Percentiles rank a stretch among this genome's conserved stretches.
These are phyloP conservation scores for Osedax frankpressi DNA, from an alignment of 2,888 invertebrate genomes.

Conservation along the genomic window DNA sequence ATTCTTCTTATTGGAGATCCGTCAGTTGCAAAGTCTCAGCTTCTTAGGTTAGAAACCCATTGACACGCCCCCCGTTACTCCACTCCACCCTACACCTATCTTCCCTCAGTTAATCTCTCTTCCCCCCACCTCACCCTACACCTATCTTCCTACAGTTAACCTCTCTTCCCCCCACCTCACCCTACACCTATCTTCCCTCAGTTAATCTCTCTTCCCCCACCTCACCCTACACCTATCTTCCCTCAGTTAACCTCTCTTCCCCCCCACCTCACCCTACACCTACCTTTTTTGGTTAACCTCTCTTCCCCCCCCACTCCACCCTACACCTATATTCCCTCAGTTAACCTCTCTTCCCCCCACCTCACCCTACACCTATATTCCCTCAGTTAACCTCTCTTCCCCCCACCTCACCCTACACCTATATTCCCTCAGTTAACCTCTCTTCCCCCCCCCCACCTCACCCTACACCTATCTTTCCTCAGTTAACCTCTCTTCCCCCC, in stretches of 20 bases:
- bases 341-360: neutral
- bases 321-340: too few relatives aligned
- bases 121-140: neutral
- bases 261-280: neutral
- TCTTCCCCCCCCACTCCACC: neutral
- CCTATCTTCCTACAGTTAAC: too few relatives aligned
- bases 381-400: neutral
- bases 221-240: neutral
- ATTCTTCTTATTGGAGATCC: slow-evolving; percentile 91
- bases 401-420: neutral
- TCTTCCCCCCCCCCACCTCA: neutral
- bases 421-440: neutral
- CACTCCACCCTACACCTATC: too few relatives aligned
- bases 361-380: neutral
- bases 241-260: too few relatives aligned
- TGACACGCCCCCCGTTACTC: too few relatives aligned
- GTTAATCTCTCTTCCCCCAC: too few relatives aligned
- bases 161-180: neutral
- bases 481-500: neutral
- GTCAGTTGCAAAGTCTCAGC: slow-evolving; percentile 93
- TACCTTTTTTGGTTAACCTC: neutral
- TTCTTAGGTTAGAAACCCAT: slow-evolving; percentile 32
- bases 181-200: neutral
- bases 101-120: neutral
- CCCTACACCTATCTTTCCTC: too few relatives aligned